A percentile compares a stretch with the other conserved stretches of the same genome.
phyloP scores from a whole-genome alignment of 2,113 vertebrate species.

The Hepsetus odoe region DNA sequence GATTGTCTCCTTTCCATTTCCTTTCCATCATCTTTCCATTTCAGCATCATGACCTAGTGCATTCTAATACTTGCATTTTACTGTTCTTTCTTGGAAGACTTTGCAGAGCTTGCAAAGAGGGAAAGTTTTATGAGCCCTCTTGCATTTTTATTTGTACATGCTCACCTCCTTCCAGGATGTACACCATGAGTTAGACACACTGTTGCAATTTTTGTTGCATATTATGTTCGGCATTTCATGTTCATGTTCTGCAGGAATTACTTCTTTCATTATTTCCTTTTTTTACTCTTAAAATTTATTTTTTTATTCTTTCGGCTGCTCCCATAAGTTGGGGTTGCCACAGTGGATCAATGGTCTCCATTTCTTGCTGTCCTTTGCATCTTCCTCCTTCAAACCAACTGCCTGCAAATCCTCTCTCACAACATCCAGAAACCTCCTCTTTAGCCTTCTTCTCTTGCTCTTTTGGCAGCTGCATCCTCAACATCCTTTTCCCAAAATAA shows the following conservation, averaged over 20 bases:
- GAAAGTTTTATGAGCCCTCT: not conserved
- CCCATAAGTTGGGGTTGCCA: no score
- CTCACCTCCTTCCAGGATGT: not conserved
- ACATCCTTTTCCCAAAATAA: no score
- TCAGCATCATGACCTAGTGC: not conserved
- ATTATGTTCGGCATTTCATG: not conserved
- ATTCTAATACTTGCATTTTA: not conserved
- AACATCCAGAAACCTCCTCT: no score
- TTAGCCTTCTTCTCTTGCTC: no score
- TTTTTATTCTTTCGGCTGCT: not conserved
- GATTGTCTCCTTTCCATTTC: not conserved
- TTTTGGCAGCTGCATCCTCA: no score
- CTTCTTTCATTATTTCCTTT: not conserved
- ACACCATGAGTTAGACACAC: not conserved
- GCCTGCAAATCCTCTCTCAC: no score
- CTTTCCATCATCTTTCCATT: not conserved
- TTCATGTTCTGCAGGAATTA: not conserved
- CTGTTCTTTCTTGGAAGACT: not conserved
- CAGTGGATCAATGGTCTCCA: no score
- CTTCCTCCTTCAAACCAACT: no score
- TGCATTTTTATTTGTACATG: not conserved
- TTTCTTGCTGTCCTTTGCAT: no score
- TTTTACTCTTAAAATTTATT: not conserved
- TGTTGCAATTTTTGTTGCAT: not conserved
- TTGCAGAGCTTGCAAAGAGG: constrained; percentile 6